These are phyloP conservation scores for Cossypha heuglini DNA, from an alignment of 2,797 vertebrate species.

Conservation along the genomic window DNA sequence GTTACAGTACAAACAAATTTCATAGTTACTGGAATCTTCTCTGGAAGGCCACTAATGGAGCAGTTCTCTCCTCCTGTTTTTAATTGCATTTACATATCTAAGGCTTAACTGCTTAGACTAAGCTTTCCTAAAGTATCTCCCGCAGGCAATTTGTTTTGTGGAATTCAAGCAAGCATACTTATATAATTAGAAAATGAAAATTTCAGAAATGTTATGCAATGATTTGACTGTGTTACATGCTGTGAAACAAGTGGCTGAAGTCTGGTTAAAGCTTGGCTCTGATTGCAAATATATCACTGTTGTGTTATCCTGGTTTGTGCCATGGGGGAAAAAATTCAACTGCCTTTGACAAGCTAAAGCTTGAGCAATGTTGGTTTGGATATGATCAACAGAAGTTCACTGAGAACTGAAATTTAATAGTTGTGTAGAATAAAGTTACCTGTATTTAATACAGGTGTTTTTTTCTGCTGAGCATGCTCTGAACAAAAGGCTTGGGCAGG, in stretches of 20 bases:
- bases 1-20: background rate
- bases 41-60: background rate
- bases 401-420: background rate
- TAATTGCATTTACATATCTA: slow-evolving; percentile 8
- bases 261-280: background rate
- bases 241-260: slow-evolving; percentile 5
- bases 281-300: background rate
- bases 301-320: background rate
- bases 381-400: background rate
- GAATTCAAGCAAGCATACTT: background rate
- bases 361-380: background rate
- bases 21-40: background rate
- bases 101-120: background rate
- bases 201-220: background rate
- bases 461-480: background rate
- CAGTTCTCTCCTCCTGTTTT: background rate
- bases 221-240: background rate
- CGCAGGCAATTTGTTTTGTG: background rate
- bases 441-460: accelerated
- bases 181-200: background rate
- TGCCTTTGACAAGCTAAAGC: background rate
- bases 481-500: background rate
- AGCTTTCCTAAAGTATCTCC: background rate
- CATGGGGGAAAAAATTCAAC: background rate
- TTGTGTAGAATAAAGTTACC: background rate